Percentiles rank a stretch among this genome's conserved stretches.
These are phyloP conservation scores for Strigamia transsilvanica DNA, from an alignment of 2,888 invertebrate genomes.

Conservation along the genomic window DNA sequence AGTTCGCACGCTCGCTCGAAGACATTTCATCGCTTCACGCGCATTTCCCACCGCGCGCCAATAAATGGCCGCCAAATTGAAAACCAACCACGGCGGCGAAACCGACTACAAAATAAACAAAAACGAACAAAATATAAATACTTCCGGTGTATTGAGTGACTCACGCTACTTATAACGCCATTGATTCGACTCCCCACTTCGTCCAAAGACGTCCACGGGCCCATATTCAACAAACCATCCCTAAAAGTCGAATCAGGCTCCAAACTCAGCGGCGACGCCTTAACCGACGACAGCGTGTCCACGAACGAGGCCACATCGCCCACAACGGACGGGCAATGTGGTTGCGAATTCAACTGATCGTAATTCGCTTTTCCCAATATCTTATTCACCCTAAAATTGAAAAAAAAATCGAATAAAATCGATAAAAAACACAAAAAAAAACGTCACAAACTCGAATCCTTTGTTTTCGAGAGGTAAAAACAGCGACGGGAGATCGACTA, in stretches of 20 bases:
- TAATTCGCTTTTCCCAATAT: neutral
- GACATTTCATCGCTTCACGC: slow-evolving; percentile 75
- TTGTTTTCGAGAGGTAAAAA: slow-evolving; percentile 81
- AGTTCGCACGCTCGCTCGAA: slow-evolving; percentile 71
- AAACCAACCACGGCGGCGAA: slow-evolving; percentile 77
- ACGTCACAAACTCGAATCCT: slow-evolving; percentile 72
- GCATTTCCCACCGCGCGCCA: slow-evolving; percentile 79
- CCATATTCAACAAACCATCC: neutral
- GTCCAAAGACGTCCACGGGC: neutral
- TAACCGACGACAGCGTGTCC: neutral
- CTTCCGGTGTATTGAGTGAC: neutral
- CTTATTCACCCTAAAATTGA: slow-evolving; percentile 1
- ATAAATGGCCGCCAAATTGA: slow-evolving; percentile 77
- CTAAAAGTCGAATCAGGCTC: neutral
- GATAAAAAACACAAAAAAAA: slow-evolving; percentile 57
- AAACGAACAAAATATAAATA: neutral
- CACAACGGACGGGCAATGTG: neutral
- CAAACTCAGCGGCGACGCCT: neutral
- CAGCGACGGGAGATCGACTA: slow-evolving; percentile 61
- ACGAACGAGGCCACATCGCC: neutral
- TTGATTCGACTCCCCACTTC: neutral
- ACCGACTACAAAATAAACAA: slow-evolving; percentile 68
- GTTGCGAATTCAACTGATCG: neutral
- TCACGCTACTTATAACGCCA: neutral
- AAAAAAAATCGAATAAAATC: neutral